A percentile compares a stretch with the other conserved stretches of the same genome.
These are phyloP conservation scores for Florisuga fusca DNA, from an alignment of 2,797 vertebrate genomes.

Conservation along the genomic window DNA sequence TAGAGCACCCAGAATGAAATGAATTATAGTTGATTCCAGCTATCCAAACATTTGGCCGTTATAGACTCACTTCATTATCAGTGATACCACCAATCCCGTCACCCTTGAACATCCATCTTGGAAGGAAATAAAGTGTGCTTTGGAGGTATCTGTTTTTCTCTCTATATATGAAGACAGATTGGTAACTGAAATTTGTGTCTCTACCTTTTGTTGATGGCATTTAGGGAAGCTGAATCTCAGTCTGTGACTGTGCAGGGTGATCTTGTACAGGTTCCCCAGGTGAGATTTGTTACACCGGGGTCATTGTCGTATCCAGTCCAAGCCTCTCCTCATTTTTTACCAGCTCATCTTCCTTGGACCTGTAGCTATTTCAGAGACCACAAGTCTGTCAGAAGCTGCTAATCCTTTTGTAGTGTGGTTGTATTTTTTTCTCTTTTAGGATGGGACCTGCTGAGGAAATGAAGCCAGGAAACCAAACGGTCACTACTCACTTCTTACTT, in stretches of 20 bases:
- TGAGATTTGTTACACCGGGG: neutral
- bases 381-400: neutral
- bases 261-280: neutral
- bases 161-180: neutral
- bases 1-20: neutral
- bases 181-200: neutral
- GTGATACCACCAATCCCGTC: neutral
- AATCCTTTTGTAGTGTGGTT: neutral
- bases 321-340: neutral
- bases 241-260: neutral
- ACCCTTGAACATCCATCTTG: neutral
- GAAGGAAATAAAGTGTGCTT: neutral
- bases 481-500: slow-evolving; percentile 43
- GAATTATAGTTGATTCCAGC: neutral
- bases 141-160: neutral
- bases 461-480: slow-evolving; percentile 34
- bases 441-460: neutral
- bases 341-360: neutral
- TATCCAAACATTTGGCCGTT: neutral
- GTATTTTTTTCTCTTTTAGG: neutral
- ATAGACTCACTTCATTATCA: neutral
- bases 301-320: neutral
- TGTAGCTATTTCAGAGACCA: neutral
- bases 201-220: neutral
- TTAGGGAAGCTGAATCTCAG: neutral